Base-by-base conservation (phyloP, 1,140 invertebrate species). In the Cydia strobilella region DNA sequence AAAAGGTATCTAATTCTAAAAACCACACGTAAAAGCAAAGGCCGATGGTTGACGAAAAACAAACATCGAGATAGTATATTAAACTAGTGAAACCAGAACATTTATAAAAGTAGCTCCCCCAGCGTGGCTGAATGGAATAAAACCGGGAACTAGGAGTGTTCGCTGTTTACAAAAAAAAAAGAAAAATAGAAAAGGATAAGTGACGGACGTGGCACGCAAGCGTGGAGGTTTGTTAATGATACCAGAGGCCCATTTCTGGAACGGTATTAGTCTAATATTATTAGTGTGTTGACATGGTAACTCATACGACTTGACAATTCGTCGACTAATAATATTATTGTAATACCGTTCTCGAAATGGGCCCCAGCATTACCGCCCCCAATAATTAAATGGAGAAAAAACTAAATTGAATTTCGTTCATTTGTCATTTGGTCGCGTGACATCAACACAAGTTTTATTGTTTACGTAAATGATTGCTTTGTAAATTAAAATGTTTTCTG, bases 371-470 rank as follows among this genome's bases (percentile, higher is more conserved):
- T 59, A 59, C 54, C 9, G 9, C 15, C 15, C 31, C 20, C n/a
- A 69, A 69, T 69, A 69, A 69, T 69, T 69, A 69, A 69, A 69
- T 18, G 31, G 27, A 35, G 31, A 39, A 69, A 69, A 69, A 69
- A 69, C 65, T 59, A 69, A 69, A 69, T 69, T 69, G 65, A 69
- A 69, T 69, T 69, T 20, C 65, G 31, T 69, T 69, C 65, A 69
- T 69, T 69, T 69, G 65, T 69, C 65, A 69, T 69, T 69, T 69
- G 27, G 65, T 69, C 31, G 65, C 65, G 65, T 69, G 65, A 69
- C 31, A 42, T 69, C 35, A 69, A 69, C 3, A 10, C 27, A 31
- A 69, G 65, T 69, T 69, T 69, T 69, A 69, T 69, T 69, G 65
- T 69, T 69, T 39, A 66, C 63, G 63, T 35, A 69, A 69, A 69